Evolutionary conservation across 2,797 vertebrate genomes (phyloP), one percentile per base, ranked within the genome.

Genomic region (Momotus momota): DNA sequence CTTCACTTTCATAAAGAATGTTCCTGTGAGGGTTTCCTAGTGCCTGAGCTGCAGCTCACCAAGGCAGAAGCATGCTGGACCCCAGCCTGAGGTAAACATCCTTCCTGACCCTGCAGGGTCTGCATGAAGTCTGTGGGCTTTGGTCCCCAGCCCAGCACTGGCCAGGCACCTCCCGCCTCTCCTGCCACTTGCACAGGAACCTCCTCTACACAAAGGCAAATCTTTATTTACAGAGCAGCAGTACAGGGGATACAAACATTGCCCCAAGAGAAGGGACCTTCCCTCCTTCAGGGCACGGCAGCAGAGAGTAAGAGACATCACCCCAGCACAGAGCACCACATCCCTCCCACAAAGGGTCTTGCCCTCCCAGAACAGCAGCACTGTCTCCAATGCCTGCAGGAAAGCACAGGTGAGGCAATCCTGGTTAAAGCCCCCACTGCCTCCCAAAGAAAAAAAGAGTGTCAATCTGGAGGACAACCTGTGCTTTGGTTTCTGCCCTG

Each of bases 201-300:
- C 7, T 80, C 43, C 35, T 46, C 4, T 70, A 67, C 27, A 87
- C 78, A 81, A 89, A 26, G 51, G 49, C 31, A 89, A 88, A 72
- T 62, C 69, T 97, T 97, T 97, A 97, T 96, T 97, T 96, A 96
- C 93, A 96, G 81, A 97, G 96, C 97, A 96, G 97, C 93, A 95
- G 49, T 80, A 90, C 45, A 88, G 38, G 41, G 67, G 43, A 48
- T 40, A 73, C 26, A 78, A 73, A 92, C 20, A 27, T 9, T 1
- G 4, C 33, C 46, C 46, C 41, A n/a, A 29, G 57, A 61, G 55
- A 69, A 60, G 23, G 27, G 55, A 88, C 60, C 23, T 26, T 62
- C 26, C 9, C 31, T 66, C 71, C 33, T 67, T 69, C 22, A 43
- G 38, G 66, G 33, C 22, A 40, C 0, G 4, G 71, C 85, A 90